phyloP scores from a whole-genome alignment of 2,797 vertebrate species.

The Semotilus atromaculatus region DNA sequence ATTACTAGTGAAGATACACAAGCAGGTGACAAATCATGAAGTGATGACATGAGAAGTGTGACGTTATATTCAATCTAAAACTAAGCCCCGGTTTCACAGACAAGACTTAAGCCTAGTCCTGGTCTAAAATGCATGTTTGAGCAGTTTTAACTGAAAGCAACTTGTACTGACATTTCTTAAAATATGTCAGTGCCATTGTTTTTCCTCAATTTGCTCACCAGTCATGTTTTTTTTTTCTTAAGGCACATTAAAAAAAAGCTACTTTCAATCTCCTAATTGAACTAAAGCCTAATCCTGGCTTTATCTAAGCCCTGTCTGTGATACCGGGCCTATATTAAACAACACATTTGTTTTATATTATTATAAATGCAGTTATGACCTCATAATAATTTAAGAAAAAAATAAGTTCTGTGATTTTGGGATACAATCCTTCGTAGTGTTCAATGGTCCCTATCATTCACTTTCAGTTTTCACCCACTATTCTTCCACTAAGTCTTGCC shows the following conservation, averaged over 20 bases:
- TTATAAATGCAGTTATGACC: background rate
- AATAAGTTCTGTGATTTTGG: background rate
- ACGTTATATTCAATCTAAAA: background rate
- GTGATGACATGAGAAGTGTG: background rate
- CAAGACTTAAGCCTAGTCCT: too few relatives aligned
- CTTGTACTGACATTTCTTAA: too few relatives aligned
- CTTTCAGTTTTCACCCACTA: background rate
- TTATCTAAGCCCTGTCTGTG: too few relatives aligned
- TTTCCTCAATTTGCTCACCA: too few relatives aligned
- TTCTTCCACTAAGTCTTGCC: background rate
- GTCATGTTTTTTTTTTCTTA: too few relatives aligned
- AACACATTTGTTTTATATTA: background rate
- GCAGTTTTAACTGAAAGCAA: too few relatives aligned
- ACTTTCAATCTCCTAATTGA: too few relatives aligned
- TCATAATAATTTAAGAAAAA: background rate
- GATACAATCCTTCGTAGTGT: background rate
- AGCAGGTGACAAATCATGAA: background rate
- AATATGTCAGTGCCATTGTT: too few relatives aligned
- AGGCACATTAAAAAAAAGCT: too few relatives aligned
- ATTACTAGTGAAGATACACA: background rate
- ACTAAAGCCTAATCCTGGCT: too few relatives aligned
- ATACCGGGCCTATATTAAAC: background rate
- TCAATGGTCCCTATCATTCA: background rate
- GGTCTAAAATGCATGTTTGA: too few relatives aligned
- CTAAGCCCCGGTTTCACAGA: background rate